phyloP scores from a whole-genome alignment of 2,888 invertebrate genomes.

The Caenorhabditis sp. region DNA sequence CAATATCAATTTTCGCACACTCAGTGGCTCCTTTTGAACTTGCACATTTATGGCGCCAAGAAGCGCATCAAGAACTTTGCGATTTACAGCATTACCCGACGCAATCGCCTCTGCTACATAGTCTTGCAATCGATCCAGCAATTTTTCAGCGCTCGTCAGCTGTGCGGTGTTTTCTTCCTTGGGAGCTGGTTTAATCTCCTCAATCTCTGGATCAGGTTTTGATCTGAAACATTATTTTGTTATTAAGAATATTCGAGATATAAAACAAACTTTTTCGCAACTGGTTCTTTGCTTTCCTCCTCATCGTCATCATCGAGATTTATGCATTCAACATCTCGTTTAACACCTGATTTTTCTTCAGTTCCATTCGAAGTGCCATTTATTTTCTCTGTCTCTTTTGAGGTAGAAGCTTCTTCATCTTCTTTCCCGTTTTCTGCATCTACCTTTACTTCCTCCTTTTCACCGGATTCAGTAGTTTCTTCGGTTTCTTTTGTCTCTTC shows the following conservation, averaged over 20 bases:
- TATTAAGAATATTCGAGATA: not conserved
- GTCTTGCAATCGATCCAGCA: slow-evolving; percentile 60
- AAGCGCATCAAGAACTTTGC: slow-evolving; percentile 66
- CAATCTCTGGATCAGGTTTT: slow-evolving; percentile 11
- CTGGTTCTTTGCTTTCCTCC: slow-evolving; percentile 5
- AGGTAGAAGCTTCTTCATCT: not conserved
- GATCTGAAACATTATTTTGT: not conserved
- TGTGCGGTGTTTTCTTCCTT: slow-evolving; percentile 49
- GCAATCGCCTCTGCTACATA: slow-evolving; percentile 55
- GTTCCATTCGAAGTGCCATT: slow-evolving; percentile 2
- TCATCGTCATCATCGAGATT: slow-evolving; percentile 52
- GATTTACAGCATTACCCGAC: slow-evolving; percentile 45
- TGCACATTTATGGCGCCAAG: slow-evolving; percentile 67
- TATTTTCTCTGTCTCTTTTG: too few species aligned
- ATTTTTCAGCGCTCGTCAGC: slow-evolving; percentile 50
- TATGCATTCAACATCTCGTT: slow-evolving; percentile 50
- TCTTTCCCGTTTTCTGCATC: not conserved
- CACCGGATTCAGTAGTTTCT: not conserved
- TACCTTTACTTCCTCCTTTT: too few species aligned
- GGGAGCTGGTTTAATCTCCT: slow-evolving; percentile 7
- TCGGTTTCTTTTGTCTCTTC: not conserved
- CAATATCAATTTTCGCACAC: slow-evolving; percentile 65
- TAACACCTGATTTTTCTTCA: slow-evolving; percentile 8
- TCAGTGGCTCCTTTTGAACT: slow-evolving; percentile 65
- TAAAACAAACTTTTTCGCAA: slow-evolving; percentile 15